These are phyloP conservation scores for Phoenicopterus ruber DNA, from an alignment of 2,113 vertebrate genomes.

Conservation along the genomic window DNA sequence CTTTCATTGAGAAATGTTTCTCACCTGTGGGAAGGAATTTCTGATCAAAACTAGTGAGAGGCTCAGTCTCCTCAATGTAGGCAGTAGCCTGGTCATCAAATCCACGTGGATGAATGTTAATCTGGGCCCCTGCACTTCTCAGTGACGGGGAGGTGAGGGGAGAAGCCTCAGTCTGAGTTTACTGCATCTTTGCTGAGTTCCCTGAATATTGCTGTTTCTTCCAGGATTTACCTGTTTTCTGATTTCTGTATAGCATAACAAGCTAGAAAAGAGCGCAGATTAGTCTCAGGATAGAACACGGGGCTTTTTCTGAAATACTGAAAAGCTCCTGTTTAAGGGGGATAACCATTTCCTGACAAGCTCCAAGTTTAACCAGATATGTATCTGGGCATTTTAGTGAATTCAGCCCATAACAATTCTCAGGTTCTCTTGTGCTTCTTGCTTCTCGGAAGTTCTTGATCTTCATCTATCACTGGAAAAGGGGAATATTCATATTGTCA, in stretches of 20 bases:
- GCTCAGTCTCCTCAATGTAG: not conserved
- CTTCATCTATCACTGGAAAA: not conserved
- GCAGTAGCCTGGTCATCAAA: not conserved
- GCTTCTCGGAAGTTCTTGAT: not conserved
- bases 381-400: not conserved
- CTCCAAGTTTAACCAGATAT: not conserved
- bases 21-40: not conserved
- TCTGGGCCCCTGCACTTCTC: not conserved
- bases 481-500: not conserved
- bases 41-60: not conserved
- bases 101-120: not conserved
- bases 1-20: not conserved
- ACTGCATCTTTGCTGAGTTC: not conserved
- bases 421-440: not conserved
- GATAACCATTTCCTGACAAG: not conserved
- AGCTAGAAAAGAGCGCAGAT: not conserved
- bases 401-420: not conserved
- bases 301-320: not conserved
- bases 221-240: not conserved
- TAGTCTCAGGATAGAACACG: not conserved
- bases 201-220: not conserved
- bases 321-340: not conserved
- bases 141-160: accelerated
- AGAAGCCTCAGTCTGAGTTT: not conserved
- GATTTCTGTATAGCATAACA: not conserved